phyloP scores from a whole-genome alignment of 2,113 vertebrate species.

The Oxyura jamaicensis region DNA sequence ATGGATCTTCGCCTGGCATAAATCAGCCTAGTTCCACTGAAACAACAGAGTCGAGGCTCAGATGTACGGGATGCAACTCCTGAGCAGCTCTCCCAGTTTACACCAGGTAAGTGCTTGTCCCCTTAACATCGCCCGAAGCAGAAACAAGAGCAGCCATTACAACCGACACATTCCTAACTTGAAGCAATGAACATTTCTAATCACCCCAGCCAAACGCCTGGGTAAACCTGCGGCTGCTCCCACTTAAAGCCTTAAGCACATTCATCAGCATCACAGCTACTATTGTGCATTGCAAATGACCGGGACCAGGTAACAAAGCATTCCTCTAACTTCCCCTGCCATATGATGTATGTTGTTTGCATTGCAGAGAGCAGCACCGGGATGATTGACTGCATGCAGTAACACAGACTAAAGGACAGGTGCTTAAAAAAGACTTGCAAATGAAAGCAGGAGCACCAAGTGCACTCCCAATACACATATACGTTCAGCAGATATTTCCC shows the following conservation, averaged over 20 bases:
- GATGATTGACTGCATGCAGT: background rate
- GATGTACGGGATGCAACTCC: background rate
- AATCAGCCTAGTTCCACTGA: background rate
- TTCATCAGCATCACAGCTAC: background rate
- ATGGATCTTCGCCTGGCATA: background rate
- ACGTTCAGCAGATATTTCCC: background rate
- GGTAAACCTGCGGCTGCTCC: background rate
- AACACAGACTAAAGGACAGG: background rate
- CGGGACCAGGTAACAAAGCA: background rate
- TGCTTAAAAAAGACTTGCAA: background rate
- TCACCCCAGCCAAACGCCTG: background rate
- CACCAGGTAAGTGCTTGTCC: background rate
- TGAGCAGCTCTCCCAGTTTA: background rate
- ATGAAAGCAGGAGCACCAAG: background rate
- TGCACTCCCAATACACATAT: background rate
- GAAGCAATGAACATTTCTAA: background rate
- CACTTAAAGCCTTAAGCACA: background rate
- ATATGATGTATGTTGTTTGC: background rate
- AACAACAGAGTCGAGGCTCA: background rate
- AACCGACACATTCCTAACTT: background rate
- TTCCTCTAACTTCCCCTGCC: background rate
- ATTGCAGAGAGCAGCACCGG: background rate
- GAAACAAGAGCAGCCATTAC: background rate
- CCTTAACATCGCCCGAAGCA: accelerated
- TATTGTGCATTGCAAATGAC: background rate